Base-by-base conservation (phyloP, 2,888 invertebrate genomes). In the Arctia plantaginis region DNA sequence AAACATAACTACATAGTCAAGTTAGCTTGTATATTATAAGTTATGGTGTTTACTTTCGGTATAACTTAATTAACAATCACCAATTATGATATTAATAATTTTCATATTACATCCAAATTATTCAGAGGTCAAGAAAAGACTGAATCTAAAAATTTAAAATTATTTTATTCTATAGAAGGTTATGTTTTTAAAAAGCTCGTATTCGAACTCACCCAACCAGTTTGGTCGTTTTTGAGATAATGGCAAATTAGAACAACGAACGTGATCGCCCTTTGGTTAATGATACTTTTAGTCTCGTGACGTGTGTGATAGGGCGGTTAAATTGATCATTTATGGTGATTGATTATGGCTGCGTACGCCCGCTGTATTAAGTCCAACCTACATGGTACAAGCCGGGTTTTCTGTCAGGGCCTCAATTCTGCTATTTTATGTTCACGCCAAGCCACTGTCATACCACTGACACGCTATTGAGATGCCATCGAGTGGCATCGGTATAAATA, bases 191-290 rank as follows among this genome's bases (percentile, higher is more conserved):
- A 30, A 65, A 47, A 64, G 59, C 59, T 62, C 30, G 39, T 51
- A 69, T 66, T 51, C 51, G 65, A 69, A 47, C 33, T 33, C 12
- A 44, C n/a, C 6, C 47, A 73, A 69, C 69, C 64, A 51, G 73
- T 73, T 73, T 51, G 0, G 55, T 65, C n/a, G 13, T 69, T 64
- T 59, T 44, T 27, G 41, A 73, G 73, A 73, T 73, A 73, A 65
- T 73, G 27, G 73, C 73, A 65, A 73, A 73, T 69, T 73, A 73
- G 73, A 69, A 73, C 73, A 73, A 73, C 73, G 69, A 41, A 69
- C 69, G 73, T 69, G 51, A 47, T 69, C 73, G 69, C 73, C 73
- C 69, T 73, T 65, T 62, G 18, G 68, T 64, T 69, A 73, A 69
- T 73, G 69, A 44, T 65, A 70, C 44, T 66, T 66, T 72, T 41